A percentile compares a stretch with the other conserved stretches of the same genome.
Conservation (phyloP, 2,797 vertebrate genomes). For the Eulemur albifrons region DNA sequence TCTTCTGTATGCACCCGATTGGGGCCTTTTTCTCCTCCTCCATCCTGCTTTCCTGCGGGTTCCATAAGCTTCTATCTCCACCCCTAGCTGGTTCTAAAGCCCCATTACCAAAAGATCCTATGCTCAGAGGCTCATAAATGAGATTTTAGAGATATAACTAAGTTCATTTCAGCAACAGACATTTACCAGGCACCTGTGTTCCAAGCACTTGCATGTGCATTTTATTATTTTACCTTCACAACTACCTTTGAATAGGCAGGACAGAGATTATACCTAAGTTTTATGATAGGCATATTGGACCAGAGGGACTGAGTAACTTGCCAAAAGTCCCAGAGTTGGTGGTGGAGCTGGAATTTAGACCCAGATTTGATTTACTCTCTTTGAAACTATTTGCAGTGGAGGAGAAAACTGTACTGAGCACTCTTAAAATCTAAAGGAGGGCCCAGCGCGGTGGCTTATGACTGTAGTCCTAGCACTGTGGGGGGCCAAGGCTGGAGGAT, state of each 20-base stretch:
- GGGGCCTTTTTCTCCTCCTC: neutral
- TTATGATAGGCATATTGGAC: neutral
- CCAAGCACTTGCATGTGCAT: neutral
- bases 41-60: neutral
- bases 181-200: neutral
- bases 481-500: neutral
- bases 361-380: neutral
- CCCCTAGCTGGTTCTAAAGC: neutral
- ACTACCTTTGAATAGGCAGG: neutral
- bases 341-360: neutral
- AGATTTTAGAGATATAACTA: neutral
- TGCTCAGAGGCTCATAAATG: neutral
- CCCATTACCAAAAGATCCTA: neutral
- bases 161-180: neutral
- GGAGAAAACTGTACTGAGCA: neutral
- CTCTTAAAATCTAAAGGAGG: neutral
- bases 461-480: neutral
- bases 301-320: neutral
- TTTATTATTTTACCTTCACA: constrained; percentile 7
- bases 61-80: neutral
- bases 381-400: neutral
- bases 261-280: neutral
- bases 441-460: neutral
- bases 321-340: neutral
- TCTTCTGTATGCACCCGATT: fast-evolving